Conservation (phyloP, 2,113 vertebrate species). For the Meriones unguiculatus region DNA sequence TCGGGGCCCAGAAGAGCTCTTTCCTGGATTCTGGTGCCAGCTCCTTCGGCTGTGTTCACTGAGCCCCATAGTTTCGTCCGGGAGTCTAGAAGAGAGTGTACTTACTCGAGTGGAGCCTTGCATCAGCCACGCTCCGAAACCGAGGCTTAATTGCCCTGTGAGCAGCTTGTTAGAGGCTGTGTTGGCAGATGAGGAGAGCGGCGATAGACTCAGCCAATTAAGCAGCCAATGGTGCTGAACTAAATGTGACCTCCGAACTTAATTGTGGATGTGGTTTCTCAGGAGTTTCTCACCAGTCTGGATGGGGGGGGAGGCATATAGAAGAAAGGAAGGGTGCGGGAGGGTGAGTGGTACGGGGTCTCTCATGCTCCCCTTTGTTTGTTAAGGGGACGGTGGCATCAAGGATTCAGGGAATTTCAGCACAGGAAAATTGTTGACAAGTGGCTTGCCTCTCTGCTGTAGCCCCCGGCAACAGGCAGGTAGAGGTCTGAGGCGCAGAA, state of each 20-base stretch:
- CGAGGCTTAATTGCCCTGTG: slow-evolving; percentile 85
- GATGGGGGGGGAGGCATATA: slow-evolving; percentile 12
- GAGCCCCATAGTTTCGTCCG: background rate
- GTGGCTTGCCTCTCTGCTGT: background rate
- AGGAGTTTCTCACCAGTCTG: slow-evolving; percentile 84
- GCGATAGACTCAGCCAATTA: slow-evolving; percentile 88
- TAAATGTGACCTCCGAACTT: slow-evolving; percentile 86
- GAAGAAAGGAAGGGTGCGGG: slow-evolving; percentile 19
- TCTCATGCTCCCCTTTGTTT: slow-evolving; percentile 74
- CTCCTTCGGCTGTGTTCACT: background rate
- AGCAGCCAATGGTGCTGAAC: slow-evolving; percentile 87
- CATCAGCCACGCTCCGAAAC: slow-evolving; percentile 73
- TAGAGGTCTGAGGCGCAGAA: background rate
- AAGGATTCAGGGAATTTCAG: slow-evolving; percentile 14
- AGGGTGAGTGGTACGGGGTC: background rate
- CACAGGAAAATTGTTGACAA: background rate
- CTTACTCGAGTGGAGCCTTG: slow-evolving; percentile 56
- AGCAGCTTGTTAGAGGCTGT: slow-evolving; percentile 84
- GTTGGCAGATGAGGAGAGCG: slow-evolving; percentile 84
- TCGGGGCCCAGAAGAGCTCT: background rate
- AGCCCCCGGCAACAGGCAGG: background rate
- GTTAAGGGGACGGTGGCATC: slow-evolving; percentile 76
- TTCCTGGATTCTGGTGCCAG: background rate
- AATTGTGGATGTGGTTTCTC: slow-evolving; percentile 86
- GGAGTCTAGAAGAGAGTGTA: slow-evolving; percentile 41